A percentile compares a stretch with the other conserved stretches of the same genome.
Conservation (phyloP, 2,888 invertebrate species). For the Anthophora plumipes region DNA sequence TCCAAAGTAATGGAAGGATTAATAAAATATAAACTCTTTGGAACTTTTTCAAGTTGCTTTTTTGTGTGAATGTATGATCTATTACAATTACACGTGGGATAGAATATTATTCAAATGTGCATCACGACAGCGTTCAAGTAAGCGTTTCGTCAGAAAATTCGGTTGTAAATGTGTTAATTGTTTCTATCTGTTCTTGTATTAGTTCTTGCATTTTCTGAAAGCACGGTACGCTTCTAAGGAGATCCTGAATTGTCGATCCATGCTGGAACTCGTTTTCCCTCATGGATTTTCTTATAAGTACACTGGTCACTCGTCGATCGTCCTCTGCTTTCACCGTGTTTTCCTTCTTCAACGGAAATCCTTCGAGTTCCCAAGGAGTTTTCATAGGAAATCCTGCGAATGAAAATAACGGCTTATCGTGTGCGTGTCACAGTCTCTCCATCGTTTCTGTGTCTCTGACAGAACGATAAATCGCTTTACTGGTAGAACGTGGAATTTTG, state of each 20-base stretch:
- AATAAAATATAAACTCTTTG: no score
- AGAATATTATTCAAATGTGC: no score
- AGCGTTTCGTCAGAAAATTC: no score
- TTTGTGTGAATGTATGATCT: no score
- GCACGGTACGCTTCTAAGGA: slow-evolving; percentile 14
- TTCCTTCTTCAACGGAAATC: neutral
- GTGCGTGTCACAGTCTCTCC: neutral
- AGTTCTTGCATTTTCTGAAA: neutral
- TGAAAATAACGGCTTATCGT: slow-evolving; percentile 20
- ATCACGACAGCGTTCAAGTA: no score
- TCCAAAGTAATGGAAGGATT: no score
- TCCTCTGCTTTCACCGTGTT: neutral
- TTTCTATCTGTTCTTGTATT: no score
- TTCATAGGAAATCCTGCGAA: neutral
- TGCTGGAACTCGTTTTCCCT: neutral
- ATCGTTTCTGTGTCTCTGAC: slow-evolving; percentile 14
- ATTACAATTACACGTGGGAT: no score
- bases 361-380: neutral
- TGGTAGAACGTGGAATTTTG: neutral
- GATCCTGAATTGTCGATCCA: slow-evolving; percentile 16
- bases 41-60: no score
- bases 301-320: neutral
- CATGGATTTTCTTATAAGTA: neutral
- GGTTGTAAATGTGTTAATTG: no score
- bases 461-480: slow-evolving; percentile 10